phyloP scores from a whole-genome alignment of 1,140 invertebrate genomes.

The Holotrichia oblita region DNA sequence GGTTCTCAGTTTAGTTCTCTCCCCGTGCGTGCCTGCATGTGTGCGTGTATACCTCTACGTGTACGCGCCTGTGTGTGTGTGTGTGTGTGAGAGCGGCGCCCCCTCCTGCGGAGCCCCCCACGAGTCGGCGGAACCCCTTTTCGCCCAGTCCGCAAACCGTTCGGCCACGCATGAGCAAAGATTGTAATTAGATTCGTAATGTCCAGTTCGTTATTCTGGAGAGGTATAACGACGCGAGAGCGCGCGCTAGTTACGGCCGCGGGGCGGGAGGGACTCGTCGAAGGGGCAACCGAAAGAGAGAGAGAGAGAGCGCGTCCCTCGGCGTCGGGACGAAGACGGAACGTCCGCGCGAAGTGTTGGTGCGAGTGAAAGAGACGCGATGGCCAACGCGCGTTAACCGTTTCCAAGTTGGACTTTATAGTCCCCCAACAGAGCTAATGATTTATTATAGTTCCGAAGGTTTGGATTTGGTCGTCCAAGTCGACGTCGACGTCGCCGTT shows the following conservation, averaged over 20 bases:
- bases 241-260: constrained; percentile 39
- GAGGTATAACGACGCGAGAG: constrained; percentile 48
- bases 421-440: constrained; percentile 34
- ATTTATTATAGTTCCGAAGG: constrained; percentile 35
- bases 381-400: neutral
- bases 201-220: constrained; percentile 61
- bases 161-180: constrained; percentile 61
- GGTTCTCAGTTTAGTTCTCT: constrained; percentile 35
- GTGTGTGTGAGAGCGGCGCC: neutral
- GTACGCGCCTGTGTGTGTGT: neutral
- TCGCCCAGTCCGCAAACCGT: constrained; percentile 31
- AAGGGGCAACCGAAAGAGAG: neutral
- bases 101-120: constrained; percentile 48
- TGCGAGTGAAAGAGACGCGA: neutral
- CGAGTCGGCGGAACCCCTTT: constrained; percentile 36
- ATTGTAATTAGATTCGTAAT: constrained; percentile 63
- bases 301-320: neutral
- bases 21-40: neutral
- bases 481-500: neutral
- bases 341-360: neutral
- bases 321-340: constrained; percentile 6
- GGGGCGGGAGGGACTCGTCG: constrained; percentile 36
- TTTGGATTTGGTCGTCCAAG: constrained; percentile 8
- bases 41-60: constrained; percentile 1
- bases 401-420: constrained; percentile 28